Evolutionary conservation across 2,888 invertebrate species (phyloP).

Genomic region (Protonemura montana): DNA sequence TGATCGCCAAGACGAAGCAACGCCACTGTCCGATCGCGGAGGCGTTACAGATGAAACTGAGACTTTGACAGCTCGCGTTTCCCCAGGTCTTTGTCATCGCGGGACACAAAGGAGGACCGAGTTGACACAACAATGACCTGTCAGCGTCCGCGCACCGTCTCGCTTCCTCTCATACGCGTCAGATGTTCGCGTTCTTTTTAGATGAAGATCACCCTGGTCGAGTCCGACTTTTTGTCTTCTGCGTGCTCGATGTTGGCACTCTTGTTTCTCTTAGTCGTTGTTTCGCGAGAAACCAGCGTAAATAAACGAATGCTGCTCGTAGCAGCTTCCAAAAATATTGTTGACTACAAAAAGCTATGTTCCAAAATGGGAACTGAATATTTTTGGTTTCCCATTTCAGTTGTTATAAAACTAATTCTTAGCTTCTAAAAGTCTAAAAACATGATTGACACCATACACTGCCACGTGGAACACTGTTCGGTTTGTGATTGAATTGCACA

Average conservation of each 20-base stretch:
- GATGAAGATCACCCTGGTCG: neutral
- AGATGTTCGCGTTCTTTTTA: neutral
- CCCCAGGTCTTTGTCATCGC: neutral
- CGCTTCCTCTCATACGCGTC: neutral
- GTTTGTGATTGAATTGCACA: too few species aligned
- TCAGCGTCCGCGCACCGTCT: neutral
- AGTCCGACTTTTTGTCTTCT: neutral
- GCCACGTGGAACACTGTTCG: too few species aligned
- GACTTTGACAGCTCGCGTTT: neutral
- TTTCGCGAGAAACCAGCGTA: too few species aligned
- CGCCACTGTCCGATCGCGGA: neutral
- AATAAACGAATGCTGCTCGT: too few species aligned
- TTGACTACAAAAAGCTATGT: too few species aligned
- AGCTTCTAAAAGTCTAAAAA: too few species aligned
- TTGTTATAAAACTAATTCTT: too few species aligned
- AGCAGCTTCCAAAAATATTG: too few species aligned
- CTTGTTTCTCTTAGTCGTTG: too few species aligned
- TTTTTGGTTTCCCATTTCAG: too few species aligned
- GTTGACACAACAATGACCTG: slow-evolving; percentile 4
- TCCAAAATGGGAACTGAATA: too few species aligned
- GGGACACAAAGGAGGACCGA: neutral
- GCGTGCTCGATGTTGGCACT: neutral
- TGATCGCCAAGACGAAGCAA: neutral
- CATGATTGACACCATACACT: too few species aligned
- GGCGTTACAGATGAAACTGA: neutral